phyloP scores from a whole-genome alignment of 2,113 vertebrate genomes.

The Etia nguti region DNA sequence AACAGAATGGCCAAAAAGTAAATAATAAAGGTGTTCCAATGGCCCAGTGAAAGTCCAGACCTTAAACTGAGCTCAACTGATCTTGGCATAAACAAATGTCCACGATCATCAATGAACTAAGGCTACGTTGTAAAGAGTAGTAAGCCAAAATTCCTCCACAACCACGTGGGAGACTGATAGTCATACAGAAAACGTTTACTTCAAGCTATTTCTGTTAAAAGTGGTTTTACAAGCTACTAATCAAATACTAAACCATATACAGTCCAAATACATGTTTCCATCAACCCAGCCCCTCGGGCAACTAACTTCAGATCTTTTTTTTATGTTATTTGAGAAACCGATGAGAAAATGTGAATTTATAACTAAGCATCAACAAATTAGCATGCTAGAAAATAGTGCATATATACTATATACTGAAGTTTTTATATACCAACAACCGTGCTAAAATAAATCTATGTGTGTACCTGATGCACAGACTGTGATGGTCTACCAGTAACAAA shows the following conservation, averaged over 20 bases:
- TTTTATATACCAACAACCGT: background rate
- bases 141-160: background rate
- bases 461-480: slow-evolving; percentile 19
- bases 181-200: background rate
- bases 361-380: no score
- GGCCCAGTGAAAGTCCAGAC: background rate
- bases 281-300: background rate
- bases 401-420: background rate
- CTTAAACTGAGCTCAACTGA: background rate
- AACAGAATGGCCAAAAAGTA: background rate
- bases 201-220: background rate
- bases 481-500: background rate
- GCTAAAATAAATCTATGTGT: slow-evolving; percentile 17
- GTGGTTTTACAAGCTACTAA: background rate
- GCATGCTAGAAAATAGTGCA: background rate
- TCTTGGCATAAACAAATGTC: background rate
- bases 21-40: background rate
- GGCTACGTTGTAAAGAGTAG: background rate
- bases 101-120: background rate
- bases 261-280: background rate
- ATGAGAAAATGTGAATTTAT: no score
- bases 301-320: no score
- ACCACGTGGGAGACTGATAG: background rate
- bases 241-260: background rate
- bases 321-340: no score